A percentile compares a stretch with the other conserved stretches of the same genome.
Conservation (phyloP, 2,797 vertebrate genomes). For the Protosalanx chinensis region DNA sequence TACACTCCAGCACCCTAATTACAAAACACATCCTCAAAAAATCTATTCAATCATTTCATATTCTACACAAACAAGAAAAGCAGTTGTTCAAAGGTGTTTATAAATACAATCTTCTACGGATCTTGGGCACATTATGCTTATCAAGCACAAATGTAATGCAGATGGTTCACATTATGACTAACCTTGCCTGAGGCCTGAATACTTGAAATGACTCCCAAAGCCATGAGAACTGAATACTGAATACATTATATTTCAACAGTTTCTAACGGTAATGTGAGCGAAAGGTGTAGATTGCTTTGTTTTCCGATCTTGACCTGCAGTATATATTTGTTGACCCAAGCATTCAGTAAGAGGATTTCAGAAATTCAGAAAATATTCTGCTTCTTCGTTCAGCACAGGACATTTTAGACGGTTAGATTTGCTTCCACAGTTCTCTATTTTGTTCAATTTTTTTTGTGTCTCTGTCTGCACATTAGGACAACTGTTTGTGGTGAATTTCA, state of each 20-base stretch:
- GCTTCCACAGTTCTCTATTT: too few relatives aligned
- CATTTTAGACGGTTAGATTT: too few relatives aligned
- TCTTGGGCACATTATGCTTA: not conserved
- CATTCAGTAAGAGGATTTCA: not conserved
- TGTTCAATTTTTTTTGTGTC: too few relatives aligned
- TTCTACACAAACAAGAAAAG: conserved; percentile 3
- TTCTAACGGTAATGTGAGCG: not conserved
- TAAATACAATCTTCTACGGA: not conserved
- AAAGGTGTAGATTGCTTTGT: not conserved
- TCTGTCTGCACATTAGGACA: not conserved
- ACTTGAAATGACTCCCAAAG: not conserved
- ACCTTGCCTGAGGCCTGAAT: not conserved
- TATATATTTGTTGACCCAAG: not conserved
- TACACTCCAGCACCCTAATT: not conserved
- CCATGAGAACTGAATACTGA: not conserved
- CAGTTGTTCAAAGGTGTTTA: not conserved
- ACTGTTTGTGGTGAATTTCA: not conserved
- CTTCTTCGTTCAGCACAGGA: not conserved
- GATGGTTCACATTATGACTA: not conserved
- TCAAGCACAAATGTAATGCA: not conserved
- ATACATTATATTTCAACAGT: not conserved
- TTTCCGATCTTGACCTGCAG: not conserved
- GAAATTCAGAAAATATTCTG: not conserved
- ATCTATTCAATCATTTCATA: not conserved
- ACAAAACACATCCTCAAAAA: not conserved